Evolutionary conservation across 1,140 invertebrate species (phyloP).

Genomic region (Drosophila ohnishii): DNA sequence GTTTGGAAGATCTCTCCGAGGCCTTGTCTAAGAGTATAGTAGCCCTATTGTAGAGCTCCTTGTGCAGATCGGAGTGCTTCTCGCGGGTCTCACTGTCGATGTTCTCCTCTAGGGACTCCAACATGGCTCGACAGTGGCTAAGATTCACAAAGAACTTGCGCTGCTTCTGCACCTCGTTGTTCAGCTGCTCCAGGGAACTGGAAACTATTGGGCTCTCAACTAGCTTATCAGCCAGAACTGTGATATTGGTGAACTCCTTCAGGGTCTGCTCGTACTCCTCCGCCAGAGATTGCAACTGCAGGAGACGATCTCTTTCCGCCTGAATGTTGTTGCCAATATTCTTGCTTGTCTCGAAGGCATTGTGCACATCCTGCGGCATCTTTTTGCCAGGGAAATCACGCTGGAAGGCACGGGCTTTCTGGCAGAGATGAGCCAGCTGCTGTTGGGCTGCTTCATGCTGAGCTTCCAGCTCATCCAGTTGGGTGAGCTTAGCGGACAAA

Average conservation of each 20-base stretch:
- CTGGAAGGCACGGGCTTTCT: slow-evolving; percentile 84
- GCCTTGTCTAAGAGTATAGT: slow-evolving; percentile 90
- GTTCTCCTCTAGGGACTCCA: slow-evolving; percentile 93
- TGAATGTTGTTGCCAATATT: slow-evolving; percentile 87
- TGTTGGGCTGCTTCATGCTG: slow-evolving; percentile 71
- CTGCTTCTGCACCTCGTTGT: slow-evolving; percentile 94
- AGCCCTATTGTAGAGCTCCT: slow-evolving; percentile 89
- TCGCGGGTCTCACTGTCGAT: slow-evolving; percentile 90
- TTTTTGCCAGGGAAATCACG: slow-evolving; percentile 87
- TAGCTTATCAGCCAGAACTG: slow-evolving; percentile 90
- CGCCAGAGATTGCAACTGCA: slow-evolving; percentile 88
- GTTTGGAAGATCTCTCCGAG: slow-evolving; percentile 89
- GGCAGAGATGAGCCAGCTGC: slow-evolving; percentile 83
- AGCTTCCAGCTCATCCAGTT: slow-evolving; percentile 71
- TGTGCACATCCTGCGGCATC: slow-evolving; percentile 87
- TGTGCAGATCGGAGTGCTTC: slow-evolving; percentile 89
- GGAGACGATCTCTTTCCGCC: slow-evolving; percentile 88
- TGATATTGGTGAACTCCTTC: slow-evolving; percentile 92
- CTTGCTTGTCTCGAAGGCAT: slow-evolving; percentile 87
- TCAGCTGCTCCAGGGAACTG: slow-evolving; percentile 89
- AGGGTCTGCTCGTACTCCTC: slow-evolving; percentile 94
- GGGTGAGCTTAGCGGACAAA: slow-evolving; percentile 71
- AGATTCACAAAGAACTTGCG: slow-evolving; percentile 94
- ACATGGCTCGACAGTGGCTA: slow-evolving; percentile 91
- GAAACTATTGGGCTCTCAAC: slow-evolving; percentile 90